A percentile compares a stretch with the other conserved stretches of the same genome.
These are phyloP conservation scores for Metridium senile DNA, from an alignment of 92 coral and sea anemone genomes.

Conservation along the genomic window DNA sequence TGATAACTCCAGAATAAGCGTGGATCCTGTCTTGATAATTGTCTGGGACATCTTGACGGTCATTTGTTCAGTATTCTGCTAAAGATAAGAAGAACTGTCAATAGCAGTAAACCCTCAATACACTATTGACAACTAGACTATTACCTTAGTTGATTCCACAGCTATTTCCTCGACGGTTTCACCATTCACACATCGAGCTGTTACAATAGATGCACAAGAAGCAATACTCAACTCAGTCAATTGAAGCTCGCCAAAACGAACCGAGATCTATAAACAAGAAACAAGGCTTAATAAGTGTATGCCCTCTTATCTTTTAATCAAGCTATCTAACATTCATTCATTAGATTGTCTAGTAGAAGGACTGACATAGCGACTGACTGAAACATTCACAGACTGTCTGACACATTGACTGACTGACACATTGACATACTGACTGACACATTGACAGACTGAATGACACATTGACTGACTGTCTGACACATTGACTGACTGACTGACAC, in stretches of 20 bases:
- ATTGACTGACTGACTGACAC: too few species aligned
- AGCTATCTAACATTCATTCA: not conserved
- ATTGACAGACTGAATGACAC: too few species aligned
- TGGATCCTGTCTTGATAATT: constrained; percentile 11
- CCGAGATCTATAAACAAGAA: constrained; percentile 41
- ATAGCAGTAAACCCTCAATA: not conserved
- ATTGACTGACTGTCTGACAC: too few species aligned
- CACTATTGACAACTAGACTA: not conserved
- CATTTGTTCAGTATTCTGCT: not conserved
- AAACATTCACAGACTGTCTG: too few species aligned
- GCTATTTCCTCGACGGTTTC: not conserved
- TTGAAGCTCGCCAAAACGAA: constrained; percentile 52
- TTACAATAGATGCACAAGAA: constrained; percentile 47
- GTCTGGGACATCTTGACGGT: constrained; percentile 5
- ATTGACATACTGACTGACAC: too few species aligned
- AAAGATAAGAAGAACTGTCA: not conserved
- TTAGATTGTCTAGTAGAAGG: not conserved
- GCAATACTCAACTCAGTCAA: constrained; percentile 49
- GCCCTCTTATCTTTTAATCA: not conserved
- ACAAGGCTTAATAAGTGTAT: not conserved
- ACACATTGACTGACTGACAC: too few species aligned
- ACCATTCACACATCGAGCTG: constrained; percentile 14
- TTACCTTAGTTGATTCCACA: constrained; percentile 19
- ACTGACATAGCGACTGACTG: too few species aligned
- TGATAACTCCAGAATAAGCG: constrained; percentile 21